These are phyloP conservation scores for Podilymbus podiceps DNA, from an alignment of 2,113 vertebrate genomes.

Conservation along the genomic window DNA sequence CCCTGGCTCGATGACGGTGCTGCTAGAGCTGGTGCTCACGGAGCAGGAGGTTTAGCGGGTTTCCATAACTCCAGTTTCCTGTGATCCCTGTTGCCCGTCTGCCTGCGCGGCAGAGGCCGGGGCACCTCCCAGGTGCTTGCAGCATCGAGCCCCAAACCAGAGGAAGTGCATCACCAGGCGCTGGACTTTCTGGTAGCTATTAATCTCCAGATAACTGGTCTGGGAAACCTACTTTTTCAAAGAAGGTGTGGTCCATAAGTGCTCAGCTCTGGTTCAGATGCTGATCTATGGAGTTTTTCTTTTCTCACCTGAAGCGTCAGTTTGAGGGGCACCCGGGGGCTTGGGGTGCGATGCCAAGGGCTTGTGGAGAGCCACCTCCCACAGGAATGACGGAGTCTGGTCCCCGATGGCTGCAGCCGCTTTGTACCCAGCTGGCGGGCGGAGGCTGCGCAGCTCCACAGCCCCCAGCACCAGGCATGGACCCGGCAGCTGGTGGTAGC, in stretches of 20 bases:
- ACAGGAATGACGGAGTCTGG: fast-evolving
- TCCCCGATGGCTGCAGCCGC: fast-evolving
- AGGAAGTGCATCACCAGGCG: not conserved
- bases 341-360: not conserved
- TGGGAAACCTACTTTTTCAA: not conserved
- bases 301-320: not conserved
- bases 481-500: fast-evolving
- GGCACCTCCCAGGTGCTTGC: fast-evolving
- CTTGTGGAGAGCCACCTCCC: fast-evolving
- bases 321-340: not conserved
- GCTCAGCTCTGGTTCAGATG: not conserved
- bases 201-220: not conserved
- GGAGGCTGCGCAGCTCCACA: not conserved
- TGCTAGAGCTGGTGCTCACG: fast-evolving
- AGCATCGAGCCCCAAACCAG: not conserved
- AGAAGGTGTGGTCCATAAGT: not conserved
- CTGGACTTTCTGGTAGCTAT: not conserved
- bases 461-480: not conserved
- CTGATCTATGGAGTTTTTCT: not conserved
- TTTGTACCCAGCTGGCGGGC: fast-evolving
- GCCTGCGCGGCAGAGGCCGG: fast-evolving
- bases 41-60: not conserved
- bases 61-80: not conserved
- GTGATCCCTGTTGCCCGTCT: fast-evolving
- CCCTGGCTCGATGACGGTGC: fast-evolving